These are phyloP conservation scores for Illadopsis cleaveri DNA, from an alignment of 2,113 vertebrate species.

Conservation along the genomic window DNA sequence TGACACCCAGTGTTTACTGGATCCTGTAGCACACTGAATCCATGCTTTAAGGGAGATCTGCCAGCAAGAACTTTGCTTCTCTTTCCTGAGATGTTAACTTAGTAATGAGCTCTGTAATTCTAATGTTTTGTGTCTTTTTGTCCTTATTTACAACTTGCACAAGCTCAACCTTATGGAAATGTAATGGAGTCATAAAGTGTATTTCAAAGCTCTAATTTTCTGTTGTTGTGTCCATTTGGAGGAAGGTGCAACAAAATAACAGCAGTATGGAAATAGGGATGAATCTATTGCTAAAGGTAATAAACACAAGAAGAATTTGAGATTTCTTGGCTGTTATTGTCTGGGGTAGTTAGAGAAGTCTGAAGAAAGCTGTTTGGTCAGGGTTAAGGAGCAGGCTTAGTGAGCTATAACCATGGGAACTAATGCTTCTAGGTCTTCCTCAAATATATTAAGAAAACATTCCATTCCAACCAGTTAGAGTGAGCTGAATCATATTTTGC, in stretches of 20 bases:
- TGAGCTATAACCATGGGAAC: background rate
- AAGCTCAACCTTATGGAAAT: background rate
- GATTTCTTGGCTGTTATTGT: background rate
- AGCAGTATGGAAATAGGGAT: background rate
- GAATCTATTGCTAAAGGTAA: background rate
- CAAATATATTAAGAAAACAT: conserved; percentile 30
- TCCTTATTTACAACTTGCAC: background rate
- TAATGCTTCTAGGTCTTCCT: background rate
- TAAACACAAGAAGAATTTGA: background rate
- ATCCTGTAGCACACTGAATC: background rate
- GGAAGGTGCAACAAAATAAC: background rate
- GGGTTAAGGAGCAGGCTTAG: background rate
- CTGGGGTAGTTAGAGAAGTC: background rate
- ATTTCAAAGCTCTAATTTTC: background rate
- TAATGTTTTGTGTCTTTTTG: background rate
- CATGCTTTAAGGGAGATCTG: background rate
- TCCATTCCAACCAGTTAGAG: background rate
- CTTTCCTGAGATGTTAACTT: background rate
- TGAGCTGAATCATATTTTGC: background rate
- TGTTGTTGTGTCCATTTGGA: background rate
- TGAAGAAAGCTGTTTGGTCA: background rate
- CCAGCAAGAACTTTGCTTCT: background rate
- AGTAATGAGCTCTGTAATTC: background rate
- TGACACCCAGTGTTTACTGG: fast-evolving
- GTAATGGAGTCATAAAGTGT: background rate